These are phyloP conservation scores for Nipponacmea schrenckii DNA, from an alignment of 2,888 invertebrate genomes.

Conservation along the genomic window DNA sequence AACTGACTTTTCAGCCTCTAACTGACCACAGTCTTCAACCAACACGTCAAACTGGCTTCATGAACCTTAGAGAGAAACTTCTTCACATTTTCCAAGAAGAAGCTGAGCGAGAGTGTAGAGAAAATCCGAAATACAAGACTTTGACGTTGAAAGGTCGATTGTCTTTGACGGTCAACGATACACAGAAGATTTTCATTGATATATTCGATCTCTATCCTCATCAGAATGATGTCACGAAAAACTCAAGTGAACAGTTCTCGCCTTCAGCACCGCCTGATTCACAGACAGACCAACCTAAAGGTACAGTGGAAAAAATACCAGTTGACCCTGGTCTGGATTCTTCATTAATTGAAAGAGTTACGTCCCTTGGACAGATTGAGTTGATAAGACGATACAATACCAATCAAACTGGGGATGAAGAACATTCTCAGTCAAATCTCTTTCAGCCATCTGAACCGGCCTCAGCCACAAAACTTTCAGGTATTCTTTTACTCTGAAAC, in stretches of 20 bases:
- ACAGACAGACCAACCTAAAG: background rate
- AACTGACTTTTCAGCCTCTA: background rate
- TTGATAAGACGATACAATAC: conserved; percentile 14
- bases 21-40: background rate
- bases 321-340: background rate
- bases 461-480: no score
- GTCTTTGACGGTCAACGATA: background rate
- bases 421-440: no score
- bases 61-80: background rate
- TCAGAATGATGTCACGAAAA: background rate
- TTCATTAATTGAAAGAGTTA: conserved; percentile 14
- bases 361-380: conserved; percentile 19
- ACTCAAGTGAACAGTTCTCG: background rate
- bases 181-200: background rate
- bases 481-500: no score
- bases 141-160: background rate
- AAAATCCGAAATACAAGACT: background rate
- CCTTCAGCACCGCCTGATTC: background rate
- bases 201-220: background rate
- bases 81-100: background rate
- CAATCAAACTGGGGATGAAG: background rate
- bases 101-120: background rate
- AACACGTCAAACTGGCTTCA: background rate
- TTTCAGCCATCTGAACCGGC: no score
- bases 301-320: background rate